These are phyloP conservation scores for Alexandromys fortis DNA, from an alignment of 2,113 vertebrate species.

Conservation along the genomic window DNA sequence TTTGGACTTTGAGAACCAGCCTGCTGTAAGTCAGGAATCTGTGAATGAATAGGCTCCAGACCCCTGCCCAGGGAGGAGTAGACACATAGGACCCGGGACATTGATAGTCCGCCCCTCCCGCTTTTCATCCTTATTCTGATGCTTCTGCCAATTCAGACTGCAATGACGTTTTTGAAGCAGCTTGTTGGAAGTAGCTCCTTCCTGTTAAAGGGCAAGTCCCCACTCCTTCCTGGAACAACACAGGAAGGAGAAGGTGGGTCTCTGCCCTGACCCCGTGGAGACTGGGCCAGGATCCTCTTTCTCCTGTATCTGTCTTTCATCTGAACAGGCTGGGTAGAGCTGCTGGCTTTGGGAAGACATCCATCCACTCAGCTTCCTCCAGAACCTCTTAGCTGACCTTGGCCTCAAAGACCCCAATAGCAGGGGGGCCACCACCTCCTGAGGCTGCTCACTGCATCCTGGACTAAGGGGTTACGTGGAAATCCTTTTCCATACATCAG, in stretches of 20 bases:
- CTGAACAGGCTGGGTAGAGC: neutral
- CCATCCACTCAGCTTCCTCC: neutral
- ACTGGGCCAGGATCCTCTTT: neutral
- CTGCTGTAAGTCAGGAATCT: neutral
- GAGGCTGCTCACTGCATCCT: neutral
- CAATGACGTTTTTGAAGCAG: neutral
- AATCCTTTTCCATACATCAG: neutral
- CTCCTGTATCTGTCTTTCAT: neutral
- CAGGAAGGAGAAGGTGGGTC: neutral
- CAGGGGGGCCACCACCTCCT: neutral
- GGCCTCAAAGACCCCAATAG: neutral
- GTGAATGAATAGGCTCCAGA: neutral
- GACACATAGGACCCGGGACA: neutral
- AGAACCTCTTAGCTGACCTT: neutral
- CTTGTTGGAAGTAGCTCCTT: neutral
- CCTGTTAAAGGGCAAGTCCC: neutral
- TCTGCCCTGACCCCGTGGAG: neutral
- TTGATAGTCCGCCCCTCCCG: fast-evolving
- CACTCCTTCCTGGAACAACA: neutral
- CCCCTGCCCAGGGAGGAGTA: neutral
- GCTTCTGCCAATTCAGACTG: neutral
- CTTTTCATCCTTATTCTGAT: neutral
- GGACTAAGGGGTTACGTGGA: neutral
- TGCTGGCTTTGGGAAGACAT: neutral
- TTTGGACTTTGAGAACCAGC: neutral